phyloP scores from a whole-genome alignment of 2,888 invertebrate genomes.

The Helobdella robusta region DNA sequence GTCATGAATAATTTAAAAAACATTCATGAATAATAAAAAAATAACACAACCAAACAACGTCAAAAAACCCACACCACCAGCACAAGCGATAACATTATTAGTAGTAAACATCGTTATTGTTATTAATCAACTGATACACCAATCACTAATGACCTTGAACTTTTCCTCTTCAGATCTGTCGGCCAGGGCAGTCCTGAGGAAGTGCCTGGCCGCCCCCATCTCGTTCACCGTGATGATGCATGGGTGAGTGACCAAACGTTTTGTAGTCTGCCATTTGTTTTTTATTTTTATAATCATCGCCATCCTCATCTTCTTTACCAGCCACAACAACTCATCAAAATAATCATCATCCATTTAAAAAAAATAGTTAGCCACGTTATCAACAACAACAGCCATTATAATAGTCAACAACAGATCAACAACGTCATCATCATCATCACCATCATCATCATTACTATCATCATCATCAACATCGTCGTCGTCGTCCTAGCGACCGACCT shows the following conservation, averaged over 20 bases:
- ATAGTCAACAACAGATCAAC: not conserved
- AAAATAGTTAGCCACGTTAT: no score
- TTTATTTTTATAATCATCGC: not conserved
- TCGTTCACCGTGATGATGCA: constrained; percentile 90
- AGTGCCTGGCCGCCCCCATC: constrained; percentile 91
- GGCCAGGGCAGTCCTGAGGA: constrained; percentile 75
- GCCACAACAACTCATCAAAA: not conserved
- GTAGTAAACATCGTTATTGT: no score
- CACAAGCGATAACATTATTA: no score
- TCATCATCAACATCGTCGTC: not conserved
- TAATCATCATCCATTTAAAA: no score
- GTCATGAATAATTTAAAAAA: no score
- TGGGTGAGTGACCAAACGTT: constrained; percentile 72
- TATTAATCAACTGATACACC: no score
- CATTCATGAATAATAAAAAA: no score
- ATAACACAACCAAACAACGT: no score
- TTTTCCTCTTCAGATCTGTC: constrained; percentile 61
- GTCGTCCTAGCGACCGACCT: constrained; percentile 49
- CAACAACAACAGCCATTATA: not conserved
- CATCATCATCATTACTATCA: not conserved
- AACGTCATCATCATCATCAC: not conserved
- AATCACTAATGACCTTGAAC: no score
- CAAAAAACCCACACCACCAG: no score
- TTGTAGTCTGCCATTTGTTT: constrained; percentile 59
- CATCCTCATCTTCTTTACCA: not conserved